These are phyloP conservation scores for Muricea muricata DNA, from an alignment of 92 coral and sea anemone species.

Conservation along the genomic window DNA sequence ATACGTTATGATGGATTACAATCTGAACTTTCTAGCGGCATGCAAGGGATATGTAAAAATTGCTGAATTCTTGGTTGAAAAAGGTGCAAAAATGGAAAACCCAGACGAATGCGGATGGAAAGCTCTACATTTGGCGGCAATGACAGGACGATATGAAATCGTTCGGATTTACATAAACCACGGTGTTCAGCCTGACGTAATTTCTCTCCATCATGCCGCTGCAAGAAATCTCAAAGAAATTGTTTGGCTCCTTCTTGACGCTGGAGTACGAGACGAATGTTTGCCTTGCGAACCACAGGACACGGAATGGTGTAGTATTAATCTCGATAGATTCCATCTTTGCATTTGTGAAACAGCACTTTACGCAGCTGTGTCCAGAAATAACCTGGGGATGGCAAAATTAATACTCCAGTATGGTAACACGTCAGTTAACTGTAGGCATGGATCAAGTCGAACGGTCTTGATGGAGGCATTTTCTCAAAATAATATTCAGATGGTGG, in stretches of 20 bases:
- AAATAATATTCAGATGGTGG: slow-evolving; percentile 56
- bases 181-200: slow-evolving; percentile 64
- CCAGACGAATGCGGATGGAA: slow-evolving; percentile 42
- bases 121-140: slow-evolving; percentile 70
- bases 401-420: slow-evolving; percentile 32
- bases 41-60: slow-evolving; percentile 57
- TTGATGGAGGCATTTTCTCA: slow-evolving; percentile 69
- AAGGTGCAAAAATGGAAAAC: slow-evolving; percentile 21
- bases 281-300: slow-evolving; percentile 8
- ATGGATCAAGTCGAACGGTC: slow-evolving; percentile 66
- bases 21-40: slow-evolving; percentile 70
- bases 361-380: slow-evolving; percentile 60
- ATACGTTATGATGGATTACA: slow-evolving; percentile 18
- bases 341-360: slow-evolving; percentile 74
- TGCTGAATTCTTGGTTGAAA: slow-evolving; percentile 52
- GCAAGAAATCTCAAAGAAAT: slow-evolving; percentile 59
- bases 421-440: slow-evolving; percentile 53
- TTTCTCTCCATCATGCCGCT: slow-evolving; percentile 77
- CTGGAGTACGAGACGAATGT: slow-evolving; percentile 53
- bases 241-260: slow-evolving; percentile 51
- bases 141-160: slow-evolving; percentile 60
- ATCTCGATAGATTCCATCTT: slow-evolving; percentile 1
- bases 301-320: not conserved
- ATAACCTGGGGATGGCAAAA: slow-evolving; percentile 47
- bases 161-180: slow-evolving; percentile 49